A percentile compares a stretch with the other conserved stretches of the same genome.
phyloP scores from a whole-genome alignment of 2,888 invertebrate genomes.

The Vanessa cardui region DNA sequence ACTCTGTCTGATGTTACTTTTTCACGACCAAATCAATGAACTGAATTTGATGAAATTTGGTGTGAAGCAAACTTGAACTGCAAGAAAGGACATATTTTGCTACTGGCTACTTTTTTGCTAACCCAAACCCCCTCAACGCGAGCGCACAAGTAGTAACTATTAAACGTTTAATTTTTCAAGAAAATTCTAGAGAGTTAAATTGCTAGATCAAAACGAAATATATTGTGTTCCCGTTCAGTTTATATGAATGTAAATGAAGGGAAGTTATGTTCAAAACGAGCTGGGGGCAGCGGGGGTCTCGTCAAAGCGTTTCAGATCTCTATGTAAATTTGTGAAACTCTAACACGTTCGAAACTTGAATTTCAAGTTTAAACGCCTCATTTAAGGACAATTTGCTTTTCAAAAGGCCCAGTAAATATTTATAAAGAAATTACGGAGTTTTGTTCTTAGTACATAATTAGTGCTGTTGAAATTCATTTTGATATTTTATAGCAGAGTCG shows the following conservation, averaged over 20 bases:
- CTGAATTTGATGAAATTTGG: too few species aligned
- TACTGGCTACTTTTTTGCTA: too few species aligned
- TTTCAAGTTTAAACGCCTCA: conserved; percentile 35
- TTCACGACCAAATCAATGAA: too few species aligned
- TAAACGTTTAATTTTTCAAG: conserved; percentile 5
- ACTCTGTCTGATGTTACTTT: too few species aligned
- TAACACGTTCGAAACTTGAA: conserved; percentile 33
- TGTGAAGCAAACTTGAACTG: too few species aligned
- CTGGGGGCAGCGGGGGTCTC: conserved; percentile 15
- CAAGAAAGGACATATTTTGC: too few species aligned
- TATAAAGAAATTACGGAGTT: conserved; percentile 33
- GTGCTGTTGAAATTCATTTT: neutral
- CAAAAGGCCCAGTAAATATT: conserved; percentile 37
- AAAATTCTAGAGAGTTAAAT: neutral
- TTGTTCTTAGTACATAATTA: conserved; percentile 8
- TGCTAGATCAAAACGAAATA: neutral
- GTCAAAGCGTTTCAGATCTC: conserved; percentile 36
- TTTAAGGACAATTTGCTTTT: conserved; percentile 39
- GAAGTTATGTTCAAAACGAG: conserved; percentile 30
- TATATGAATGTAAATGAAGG: conserved; percentile 14
- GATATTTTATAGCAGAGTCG: neutral
- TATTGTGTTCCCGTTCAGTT: neutral
- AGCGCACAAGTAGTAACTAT: too few species aligned
- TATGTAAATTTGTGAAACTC: conserved; percentile 40
- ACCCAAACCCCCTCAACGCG: too few species aligned